A percentile compares a stretch with the other conserved stretches of the same genome.
These are phyloP conservation scores for Rhabdomys pumilio DNA, from an alignment of 2,797 vertebrate genomes.

Conservation along the genomic window DNA sequence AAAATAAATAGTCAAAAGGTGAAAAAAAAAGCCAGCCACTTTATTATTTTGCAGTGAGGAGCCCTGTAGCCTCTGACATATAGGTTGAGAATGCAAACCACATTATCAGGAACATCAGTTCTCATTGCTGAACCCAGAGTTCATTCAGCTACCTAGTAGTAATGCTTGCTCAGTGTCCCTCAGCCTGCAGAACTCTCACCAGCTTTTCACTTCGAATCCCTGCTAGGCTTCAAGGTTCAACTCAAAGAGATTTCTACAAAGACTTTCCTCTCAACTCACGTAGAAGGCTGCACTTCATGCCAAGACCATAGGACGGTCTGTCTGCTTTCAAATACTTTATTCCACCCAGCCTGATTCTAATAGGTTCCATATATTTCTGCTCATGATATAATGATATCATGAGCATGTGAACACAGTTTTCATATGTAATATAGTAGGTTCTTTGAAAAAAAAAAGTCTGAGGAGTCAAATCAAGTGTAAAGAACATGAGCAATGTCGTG, in stretches of 20 bases:
- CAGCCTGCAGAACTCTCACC: not conserved
- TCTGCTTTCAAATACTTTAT: not conserved
- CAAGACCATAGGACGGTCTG: not conserved
- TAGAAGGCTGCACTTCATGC: not conserved
- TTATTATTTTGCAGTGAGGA: slow-evolving; percentile 2
- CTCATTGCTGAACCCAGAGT: not conserved
- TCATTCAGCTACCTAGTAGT: slow-evolving; percentile 16
- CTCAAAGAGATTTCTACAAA: slow-evolving; percentile 9
- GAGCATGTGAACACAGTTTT: not conserved
- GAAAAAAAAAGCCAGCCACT: not conserved
- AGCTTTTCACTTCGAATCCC: not conserved
- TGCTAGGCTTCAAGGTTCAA: slow-evolving; percentile 22
- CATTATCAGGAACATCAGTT: not conserved
- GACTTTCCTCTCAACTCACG: not conserved
- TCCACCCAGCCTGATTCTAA: slow-evolving; percentile 20
- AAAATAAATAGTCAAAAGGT: not conserved
- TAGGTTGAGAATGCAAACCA: slow-evolving; percentile 9
- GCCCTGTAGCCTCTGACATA: not conserved
- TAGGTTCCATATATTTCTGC: not conserved
- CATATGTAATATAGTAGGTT: not conserved
- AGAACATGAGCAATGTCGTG: slow-evolving; percentile 44
- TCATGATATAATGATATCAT: not conserved
- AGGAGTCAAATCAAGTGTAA: not conserved
- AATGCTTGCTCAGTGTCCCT: not conserved
- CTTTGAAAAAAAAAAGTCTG: not conserved